A percentile compares a stretch with the other conserved stretches of the same genome.
phyloP scores from a whole-genome alignment of 2,888 invertebrate species.

The Tholera decimalis region DNA sequence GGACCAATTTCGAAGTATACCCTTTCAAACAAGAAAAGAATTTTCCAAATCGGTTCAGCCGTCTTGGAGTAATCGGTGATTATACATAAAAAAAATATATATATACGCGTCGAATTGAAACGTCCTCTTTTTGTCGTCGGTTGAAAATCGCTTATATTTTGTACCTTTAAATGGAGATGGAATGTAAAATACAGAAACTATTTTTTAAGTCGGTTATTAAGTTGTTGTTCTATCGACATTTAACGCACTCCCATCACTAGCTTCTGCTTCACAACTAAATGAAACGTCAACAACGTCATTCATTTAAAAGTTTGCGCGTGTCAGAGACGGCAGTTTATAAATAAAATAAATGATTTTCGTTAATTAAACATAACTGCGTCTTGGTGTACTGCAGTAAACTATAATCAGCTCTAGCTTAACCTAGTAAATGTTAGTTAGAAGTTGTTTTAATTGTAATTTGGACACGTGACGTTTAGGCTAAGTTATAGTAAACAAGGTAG shows the following conservation, averaged over 20 bases:
- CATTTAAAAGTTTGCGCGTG: conserved; percentile 83
- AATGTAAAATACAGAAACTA: not conserved
- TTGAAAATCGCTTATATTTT: too few relatives aligned
- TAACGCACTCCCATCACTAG: conserved; percentile 21
- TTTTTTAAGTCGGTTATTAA: not conserved
- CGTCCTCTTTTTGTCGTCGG: too few relatives aligned
- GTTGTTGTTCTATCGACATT: conserved; percentile 30
- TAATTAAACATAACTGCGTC: conserved; percentile 48
- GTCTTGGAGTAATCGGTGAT: too few relatives aligned
- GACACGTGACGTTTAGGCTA: conserved; percentile 70
- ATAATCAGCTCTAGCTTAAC: conserved; percentile 20
- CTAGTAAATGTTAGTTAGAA: conserved; percentile 30
- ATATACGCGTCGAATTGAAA: too few relatives aligned
- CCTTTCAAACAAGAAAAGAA: too few relatives aligned
- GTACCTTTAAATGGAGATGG: too few relatives aligned
- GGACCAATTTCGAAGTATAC: too few relatives aligned
- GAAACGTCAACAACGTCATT: conserved; percentile 68
- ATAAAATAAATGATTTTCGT: conserved; percentile 50
- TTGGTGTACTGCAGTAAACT: conserved; percentile 29
- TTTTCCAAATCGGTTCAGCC: too few relatives aligned
- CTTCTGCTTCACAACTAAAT: conserved; percentile 43
- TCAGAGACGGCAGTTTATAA: conserved; percentile 69
- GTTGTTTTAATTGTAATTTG: conserved; percentile 31
- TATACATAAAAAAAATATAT: too few relatives aligned
- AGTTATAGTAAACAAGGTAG: conserved; percentile 66